Evolutionary conservation across 2,113 vertebrate genomes (phyloP).

Genomic region (cattle (Bos taurus)): ARS-UCD2.0 NC_037328.1:23807001-23807500

Average conservation of each 20-base stretch:
- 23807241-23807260: not conserved
- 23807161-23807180: not conserved
- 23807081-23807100: not conserved
- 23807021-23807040: not conserved
- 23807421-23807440: not conserved
- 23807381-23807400: not conserved
- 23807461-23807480: not conserved
- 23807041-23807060: not conserved
- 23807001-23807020: not conserved
- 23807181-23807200: not conserved
- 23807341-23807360: not conserved
- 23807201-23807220: not conserved
- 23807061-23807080: not conserved
- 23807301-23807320: not conserved
- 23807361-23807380: not conserved
- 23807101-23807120: not conserved
- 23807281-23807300: not conserved
- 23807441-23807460: not conserved
- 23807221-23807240: not conserved
- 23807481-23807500: not conserved
- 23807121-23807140: not conserved
- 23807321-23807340: not conserved
- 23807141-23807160: not conserved
- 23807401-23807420: not conserved
- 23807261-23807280: not conserved